Percentiles rank a stretch among this genome's conserved stretches.
Conservation (phyloP, 2,113 vertebrate genomes). For the Propithecus coquereli region DNA sequence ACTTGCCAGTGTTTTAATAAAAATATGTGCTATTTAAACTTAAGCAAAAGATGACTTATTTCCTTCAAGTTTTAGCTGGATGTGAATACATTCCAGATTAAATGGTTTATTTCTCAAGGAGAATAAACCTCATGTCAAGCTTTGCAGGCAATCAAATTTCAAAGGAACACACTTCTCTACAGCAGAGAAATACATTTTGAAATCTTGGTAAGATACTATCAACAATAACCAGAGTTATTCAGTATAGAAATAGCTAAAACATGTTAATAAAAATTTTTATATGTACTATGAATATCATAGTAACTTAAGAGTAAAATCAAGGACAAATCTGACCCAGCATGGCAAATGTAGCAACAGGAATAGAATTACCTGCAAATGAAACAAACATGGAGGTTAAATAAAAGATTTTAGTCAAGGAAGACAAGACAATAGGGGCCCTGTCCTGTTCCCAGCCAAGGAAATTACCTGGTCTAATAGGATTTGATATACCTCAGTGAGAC, state of each 20-base stretch:
- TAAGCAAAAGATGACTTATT: slow-evolving; percentile 12
- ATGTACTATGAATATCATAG: not conserved
- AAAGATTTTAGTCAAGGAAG: not conserved
- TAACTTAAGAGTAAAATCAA: not conserved
- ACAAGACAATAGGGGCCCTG: slow-evolving; percentile 53
- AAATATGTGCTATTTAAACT: not conserved
- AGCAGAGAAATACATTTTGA: not conserved
- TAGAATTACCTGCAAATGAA: slow-evolving; percentile 57
- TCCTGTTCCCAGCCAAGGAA: slow-evolving; percentile 68
- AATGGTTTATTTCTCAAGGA: not conserved
- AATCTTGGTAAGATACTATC: not conserved
- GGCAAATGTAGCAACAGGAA: slow-evolving; percentile 26
- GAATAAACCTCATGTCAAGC: not conserved
- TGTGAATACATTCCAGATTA: not conserved
- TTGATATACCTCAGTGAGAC: slow-evolving; percentile 76
- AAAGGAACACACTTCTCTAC: not conserved
- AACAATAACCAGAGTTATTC: not conserved
- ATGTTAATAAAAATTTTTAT: not conserved
- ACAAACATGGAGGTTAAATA: slow-evolving; percentile 46
- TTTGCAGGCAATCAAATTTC: slow-evolving; percentile 54
- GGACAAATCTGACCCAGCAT: not conserved
- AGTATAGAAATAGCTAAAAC: not conserved
- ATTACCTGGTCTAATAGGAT: slow-evolving; percentile 80
- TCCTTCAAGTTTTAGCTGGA: slow-evolving; percentile 6
- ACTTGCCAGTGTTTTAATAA: slow-evolving; percentile 16